phyloP scores from a whole-genome alignment of 2,888 invertebrate species.

The Noctua pronuba region DNA sequence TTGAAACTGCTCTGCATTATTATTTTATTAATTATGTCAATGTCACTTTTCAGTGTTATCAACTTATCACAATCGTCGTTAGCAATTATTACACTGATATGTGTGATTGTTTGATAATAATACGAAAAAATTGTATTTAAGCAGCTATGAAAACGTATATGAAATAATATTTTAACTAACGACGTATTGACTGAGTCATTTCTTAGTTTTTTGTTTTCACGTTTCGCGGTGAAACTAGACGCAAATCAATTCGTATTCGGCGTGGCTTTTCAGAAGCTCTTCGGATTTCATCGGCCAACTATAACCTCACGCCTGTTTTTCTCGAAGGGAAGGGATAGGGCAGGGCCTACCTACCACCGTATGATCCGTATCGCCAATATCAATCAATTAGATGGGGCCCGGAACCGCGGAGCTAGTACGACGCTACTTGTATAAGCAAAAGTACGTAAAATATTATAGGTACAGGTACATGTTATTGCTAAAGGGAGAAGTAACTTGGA shows the following conservation, averaged over 20 bases:
- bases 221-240: conserved; percentile 5
- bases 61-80: not conserved
- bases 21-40: not conserved
- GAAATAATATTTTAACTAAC: not conserved
- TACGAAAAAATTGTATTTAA: not conserved
- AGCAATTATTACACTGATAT: not conserved
- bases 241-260: not conserved
- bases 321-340: not conserved
- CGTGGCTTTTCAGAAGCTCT: not conserved
- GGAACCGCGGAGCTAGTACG: too few species aligned
- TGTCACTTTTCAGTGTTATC: conserved; percentile 12
- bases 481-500: not conserved
- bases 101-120: not conserved
- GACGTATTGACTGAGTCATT: not conserved
- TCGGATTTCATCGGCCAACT: not conserved
- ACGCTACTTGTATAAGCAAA: too few species aligned
- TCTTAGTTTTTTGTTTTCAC: not conserved
- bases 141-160: not conserved
- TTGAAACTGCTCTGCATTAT: conserved; percentile 29
- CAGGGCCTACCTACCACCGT: too few species aligned
- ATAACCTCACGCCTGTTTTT: not conserved
- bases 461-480: too few species aligned
- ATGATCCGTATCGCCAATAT: too few species aligned
- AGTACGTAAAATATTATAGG: too few species aligned
- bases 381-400: too few species aligned